Evolutionary conservation across 2,797 vertebrate species (phyloP).

Genomic region (Pangasius krempfi): DNA sequence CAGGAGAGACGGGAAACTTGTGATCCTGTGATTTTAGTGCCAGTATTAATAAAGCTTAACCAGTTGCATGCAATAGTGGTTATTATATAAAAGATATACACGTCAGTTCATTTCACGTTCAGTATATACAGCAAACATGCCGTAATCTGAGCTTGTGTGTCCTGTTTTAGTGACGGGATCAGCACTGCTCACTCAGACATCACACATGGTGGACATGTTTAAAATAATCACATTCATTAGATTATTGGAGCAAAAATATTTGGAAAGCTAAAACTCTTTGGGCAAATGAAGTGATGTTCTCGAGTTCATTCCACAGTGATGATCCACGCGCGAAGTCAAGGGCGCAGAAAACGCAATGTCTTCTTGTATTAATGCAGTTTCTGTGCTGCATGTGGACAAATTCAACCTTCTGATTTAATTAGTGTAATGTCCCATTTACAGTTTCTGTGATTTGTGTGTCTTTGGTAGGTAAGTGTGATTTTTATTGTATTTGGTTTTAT

Average conservation of each 20-base stretch:
- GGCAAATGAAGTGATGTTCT: neutral
- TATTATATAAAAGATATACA: neutral
- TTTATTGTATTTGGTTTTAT: neutral
- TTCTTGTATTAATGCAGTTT: neutral
- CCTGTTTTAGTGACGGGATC: neutral
- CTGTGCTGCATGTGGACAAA: no score
- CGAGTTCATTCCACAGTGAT: neutral
- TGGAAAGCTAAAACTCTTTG: neutral
- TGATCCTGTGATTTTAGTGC: neutral
- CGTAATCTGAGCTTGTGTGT: neutral
- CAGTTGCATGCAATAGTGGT: no score
- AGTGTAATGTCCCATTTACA: neutral
- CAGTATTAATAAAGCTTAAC: neutral
- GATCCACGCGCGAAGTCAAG: neutral
- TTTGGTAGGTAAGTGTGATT: neutral
- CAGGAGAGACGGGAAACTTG: neutral
- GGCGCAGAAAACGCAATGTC: neutral
- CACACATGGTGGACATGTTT: neutral
- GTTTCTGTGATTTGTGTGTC: neutral
- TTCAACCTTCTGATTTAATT: neutral
- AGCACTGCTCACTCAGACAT: neutral
- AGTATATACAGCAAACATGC: neutral
- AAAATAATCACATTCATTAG: neutral
- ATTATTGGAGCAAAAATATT: constrained; percentile 19
- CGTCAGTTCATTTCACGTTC: neutral